Conservation (phyloP, 2,113 vertebrate genomes). For the Hemibagrus wyckioides region DNA sequence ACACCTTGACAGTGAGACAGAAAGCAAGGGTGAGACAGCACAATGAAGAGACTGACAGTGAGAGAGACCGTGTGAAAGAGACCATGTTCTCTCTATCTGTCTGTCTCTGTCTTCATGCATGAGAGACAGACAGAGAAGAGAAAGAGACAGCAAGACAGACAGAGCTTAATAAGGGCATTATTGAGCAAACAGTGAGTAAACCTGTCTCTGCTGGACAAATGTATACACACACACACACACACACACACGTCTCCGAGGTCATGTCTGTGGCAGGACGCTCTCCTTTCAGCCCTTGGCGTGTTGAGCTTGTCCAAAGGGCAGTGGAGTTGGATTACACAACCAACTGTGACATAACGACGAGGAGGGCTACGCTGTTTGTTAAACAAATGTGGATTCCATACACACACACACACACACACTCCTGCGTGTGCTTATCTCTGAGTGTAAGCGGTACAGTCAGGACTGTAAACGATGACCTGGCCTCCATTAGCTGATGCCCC, state of each 20-base stretch:
- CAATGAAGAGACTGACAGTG: neutral
- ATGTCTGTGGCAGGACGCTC: constrained; percentile 55
- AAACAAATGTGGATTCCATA: constrained; percentile 52
- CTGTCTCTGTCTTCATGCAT: too few species aligned
- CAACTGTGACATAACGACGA: constrained; percentile 61
- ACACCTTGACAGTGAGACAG: neutral
- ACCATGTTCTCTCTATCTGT: too few species aligned
- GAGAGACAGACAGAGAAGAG: neutral
- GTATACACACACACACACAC: constrained; percentile 41
- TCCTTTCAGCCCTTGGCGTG: neutral
- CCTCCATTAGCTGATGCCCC: neutral
- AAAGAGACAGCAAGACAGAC: too few species aligned
- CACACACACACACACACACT: neutral
- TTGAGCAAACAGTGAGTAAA: constrained; percentile 9
- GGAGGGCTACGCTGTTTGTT: constrained; percentile 61
- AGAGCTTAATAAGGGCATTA: neutral
- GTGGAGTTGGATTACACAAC: constrained; percentile 62
- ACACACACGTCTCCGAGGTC: constrained; percentile 42
- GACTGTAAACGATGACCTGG: neutral
- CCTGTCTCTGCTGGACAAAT: constrained; percentile 14
- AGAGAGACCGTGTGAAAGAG: neutral
- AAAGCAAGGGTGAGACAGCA: neutral
- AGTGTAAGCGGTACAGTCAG: neutral
- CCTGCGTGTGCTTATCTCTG: constrained; percentile 7
- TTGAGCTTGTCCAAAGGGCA: constrained; percentile 59